Evolutionary conservation across 2,113 vertebrate species (phyloP).

Genomic region (Paracanthobrama guichenoti): DNA sequence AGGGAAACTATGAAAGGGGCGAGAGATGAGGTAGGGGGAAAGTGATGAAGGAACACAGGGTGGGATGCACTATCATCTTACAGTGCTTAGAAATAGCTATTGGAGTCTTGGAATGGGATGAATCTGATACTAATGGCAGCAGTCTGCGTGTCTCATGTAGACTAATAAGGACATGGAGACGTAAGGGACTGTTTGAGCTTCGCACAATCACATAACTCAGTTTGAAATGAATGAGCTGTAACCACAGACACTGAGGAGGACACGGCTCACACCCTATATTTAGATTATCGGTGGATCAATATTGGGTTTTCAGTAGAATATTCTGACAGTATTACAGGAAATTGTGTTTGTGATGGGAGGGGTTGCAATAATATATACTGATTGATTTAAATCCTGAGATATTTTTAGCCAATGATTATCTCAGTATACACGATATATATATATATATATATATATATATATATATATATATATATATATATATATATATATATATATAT

Average conservation of each 20-base stretch:
- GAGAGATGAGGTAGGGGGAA: conserved; percentile 45
- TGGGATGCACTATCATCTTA: conserved; percentile 72
- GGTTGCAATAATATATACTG: conserved; percentile 6
- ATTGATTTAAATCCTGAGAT: neutral
- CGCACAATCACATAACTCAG: neutral
- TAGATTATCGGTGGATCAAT: neutral
- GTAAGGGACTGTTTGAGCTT: conserved; percentile 61
- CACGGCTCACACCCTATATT: neutral
- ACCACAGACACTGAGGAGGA: neutral
- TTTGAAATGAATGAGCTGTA: neutral
- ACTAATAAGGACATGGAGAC: conserved; percentile 80
- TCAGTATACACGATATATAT: neutral
- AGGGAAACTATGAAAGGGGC: conserved; percentile 43
- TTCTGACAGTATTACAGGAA: neutral
- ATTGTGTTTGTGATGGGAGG: neutral
- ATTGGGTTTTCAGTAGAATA: neutral
- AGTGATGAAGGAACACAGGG: conserved; percentile 59
- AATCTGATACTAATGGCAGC: conserved; percentile 70
- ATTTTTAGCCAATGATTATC: conserved; percentile 2
- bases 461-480: no score
- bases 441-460: no score
- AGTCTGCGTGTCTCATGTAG: conserved; percentile 69
- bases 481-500: no score
- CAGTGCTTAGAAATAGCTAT: conserved; percentile 76
- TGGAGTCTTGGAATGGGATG: conserved; percentile 78